Percentiles rank a stretch among this genome's conserved stretches.
Conservation (phyloP, 2,797 vertebrate species). For the Epinephelus malabaricus region DNA sequence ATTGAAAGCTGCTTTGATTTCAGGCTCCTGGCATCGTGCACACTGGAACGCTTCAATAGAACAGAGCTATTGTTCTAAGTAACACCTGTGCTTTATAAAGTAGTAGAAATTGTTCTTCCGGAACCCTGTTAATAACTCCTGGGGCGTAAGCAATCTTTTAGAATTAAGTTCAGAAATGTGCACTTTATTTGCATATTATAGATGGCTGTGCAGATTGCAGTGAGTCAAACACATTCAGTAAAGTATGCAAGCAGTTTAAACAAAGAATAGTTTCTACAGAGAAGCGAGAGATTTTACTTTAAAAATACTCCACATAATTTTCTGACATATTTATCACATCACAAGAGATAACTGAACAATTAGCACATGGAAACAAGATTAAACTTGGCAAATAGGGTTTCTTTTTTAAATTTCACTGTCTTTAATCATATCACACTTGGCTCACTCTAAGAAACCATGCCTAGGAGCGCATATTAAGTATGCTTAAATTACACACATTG, state of each 20-base stretch:
- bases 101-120: neutral
- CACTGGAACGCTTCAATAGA: no score
- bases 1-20: no score
- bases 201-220: neutral
- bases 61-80: no score
- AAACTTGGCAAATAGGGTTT: neutral
- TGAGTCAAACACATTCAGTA: constrained; percentile 7
- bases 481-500: neutral
- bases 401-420: neutral
- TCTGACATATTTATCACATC: neutral
- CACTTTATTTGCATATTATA: neutral
- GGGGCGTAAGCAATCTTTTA: neutral
- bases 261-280: neutral
- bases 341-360: neutral
- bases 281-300: neutral
- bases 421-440: constrained; percentile 4
- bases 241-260: neutral
- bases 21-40: no score
- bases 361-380: neutral
- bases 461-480: neutral
- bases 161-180: neutral
- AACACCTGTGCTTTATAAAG: neutral
- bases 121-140: constrained; percentile 2
- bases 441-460: neutral
- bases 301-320: neutral